Percentiles rank a stretch among this genome's conserved stretches.
Conservation (phyloP, 1,140 invertebrate genomes). For the Harlomillsia oculata region DNA sequence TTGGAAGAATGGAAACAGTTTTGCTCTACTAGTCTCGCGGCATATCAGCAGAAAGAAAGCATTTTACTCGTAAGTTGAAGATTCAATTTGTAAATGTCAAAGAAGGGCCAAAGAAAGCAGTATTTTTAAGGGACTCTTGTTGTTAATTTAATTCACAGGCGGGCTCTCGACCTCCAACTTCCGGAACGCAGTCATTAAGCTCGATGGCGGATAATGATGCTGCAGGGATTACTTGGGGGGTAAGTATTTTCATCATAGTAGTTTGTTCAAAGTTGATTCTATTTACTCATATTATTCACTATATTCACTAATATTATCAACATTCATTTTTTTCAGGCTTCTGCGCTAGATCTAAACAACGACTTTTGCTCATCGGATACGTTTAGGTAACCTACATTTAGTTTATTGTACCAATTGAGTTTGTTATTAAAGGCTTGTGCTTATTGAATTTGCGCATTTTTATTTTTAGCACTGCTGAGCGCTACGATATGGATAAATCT, state of each 20-base stretch:
- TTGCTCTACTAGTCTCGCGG: constrained; percentile 1
- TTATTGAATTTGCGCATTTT: background rate
- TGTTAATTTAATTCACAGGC: constrained; percentile 2
- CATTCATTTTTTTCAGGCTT: background rate
- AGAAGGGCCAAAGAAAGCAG: background rate
- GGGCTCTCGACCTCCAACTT: constrained; percentile 10
- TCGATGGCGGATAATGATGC: constrained; percentile 1
- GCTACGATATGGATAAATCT: constrained; percentile 21
- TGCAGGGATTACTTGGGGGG: constrained; percentile 17
- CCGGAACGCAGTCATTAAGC: constrained; percentile 2
- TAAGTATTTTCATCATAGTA: background rate
- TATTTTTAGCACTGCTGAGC: background rate
- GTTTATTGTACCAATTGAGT: background rate
- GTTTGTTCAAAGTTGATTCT: background rate
- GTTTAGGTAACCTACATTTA: background rate
- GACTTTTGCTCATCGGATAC: background rate
- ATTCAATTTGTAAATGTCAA: background rate
- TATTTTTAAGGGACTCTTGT: background rate
- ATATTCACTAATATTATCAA: background rate
- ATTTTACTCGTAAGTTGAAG: constrained; percentile 10
- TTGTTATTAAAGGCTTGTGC: background rate
- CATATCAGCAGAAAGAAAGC: constrained; percentile 8
- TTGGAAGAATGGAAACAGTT: constrained; percentile 15
- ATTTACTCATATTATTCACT: background rate
- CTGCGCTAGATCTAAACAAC: background rate